Conservation (phyloP, 2,888 invertebrate genomes). For the Tineola bisselliella region DNA sequence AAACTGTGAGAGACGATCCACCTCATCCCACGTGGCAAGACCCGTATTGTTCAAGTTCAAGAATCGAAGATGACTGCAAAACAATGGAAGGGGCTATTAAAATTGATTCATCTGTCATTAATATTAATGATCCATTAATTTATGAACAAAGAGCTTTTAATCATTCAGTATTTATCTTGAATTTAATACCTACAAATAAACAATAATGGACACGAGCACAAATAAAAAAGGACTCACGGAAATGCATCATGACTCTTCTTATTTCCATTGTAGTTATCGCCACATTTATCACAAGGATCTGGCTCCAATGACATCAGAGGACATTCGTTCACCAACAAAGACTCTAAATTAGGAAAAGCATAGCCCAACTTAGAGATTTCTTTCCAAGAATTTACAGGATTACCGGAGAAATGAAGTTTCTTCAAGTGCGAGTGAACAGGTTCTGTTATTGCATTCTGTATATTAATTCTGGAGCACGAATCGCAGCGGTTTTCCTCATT, state of each 20-base stretch:
- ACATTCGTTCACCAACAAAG: slow-evolving; percentile 87
- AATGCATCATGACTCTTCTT: slow-evolving; percentile 72
- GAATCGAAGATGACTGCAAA: slow-evolving; percentile 74
- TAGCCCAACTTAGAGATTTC: slow-evolving; percentile 86
- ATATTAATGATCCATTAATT: neutral
- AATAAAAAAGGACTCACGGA: slow-evolving; percentile 41
- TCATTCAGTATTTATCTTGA: neutral
- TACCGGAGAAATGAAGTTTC: slow-evolving; percentile 88
- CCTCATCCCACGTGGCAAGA: slow-evolving; percentile 87
- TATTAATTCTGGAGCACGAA: slow-evolving; percentile 46
- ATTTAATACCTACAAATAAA: no score
- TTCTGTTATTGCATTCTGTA: slow-evolving; percentile 35
- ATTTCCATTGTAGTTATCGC: slow-evolving; percentile 45
- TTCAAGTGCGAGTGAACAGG: slow-evolving; percentile 74
- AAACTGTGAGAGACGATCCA: slow-evolving; percentile 86
- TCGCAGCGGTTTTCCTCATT: slow-evolving; percentile 49
- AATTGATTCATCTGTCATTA: neutral
- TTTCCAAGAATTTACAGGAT: slow-evolving; percentile 84
- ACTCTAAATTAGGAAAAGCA: slow-evolving; percentile 86
- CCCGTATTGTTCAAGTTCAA: slow-evolving; percentile 87
- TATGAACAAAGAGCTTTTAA: neutral
- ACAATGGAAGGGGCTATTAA: neutral
- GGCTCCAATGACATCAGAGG: slow-evolving; percentile 73
- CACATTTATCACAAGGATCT: slow-evolving; percentile 69
- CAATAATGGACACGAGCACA: neutral